Evolutionary conservation across 2,888 invertebrate species (phyloP), one percentile per base, ranked within the genome.

Genomic region (Malthinus flaveolus): DNA sequence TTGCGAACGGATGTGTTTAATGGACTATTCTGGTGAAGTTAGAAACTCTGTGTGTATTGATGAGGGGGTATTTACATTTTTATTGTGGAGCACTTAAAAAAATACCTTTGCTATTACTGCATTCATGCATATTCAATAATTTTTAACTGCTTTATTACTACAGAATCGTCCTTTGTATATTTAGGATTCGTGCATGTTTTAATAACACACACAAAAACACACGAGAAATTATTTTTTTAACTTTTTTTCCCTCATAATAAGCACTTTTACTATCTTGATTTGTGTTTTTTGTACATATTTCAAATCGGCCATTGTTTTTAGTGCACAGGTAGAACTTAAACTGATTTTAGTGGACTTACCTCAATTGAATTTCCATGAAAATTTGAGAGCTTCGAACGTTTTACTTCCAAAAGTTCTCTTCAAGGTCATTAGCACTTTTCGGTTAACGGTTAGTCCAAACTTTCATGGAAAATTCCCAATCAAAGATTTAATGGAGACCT

Each of bases 1-100:
- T 73, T 73, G 71, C 68, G 70, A 71, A 71, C 72, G 73, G 74
- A 75, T 75, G 74, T 72, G 68, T 71, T 72, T 75, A 74, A 75
- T 76, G 75, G 75, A 71, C 68, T 71, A 71, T 70, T 69, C 69
- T 70, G 66, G 68, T 71, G 70, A 64, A 61, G 59, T 66, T 50
- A 56, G 56, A 37, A 56, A 59, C 54, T 42, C 39, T 42, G 23
- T 42, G 50, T 52, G 49, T 59, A 56, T 66, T 65, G 67, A 67
- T 64, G 68, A 63, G 65, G 66, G 65, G 67, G 64, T 59, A 70
- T 70, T 71, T 69, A 62, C 71, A 71, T 70, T 69, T 71, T 68
- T 65, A 65, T 63, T 63, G 63, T 61, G 52, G 46, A 53, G 62
- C 47, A 53, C 52, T 59, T 62, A 48, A 52, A 57, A 23, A 23